A percentile compares a stretch with the other conserved stretches of the same genome.
phyloP scores from a whole-genome alignment of 2,113 vertebrate genomes.

The Syrmaticus mikado region DNA sequence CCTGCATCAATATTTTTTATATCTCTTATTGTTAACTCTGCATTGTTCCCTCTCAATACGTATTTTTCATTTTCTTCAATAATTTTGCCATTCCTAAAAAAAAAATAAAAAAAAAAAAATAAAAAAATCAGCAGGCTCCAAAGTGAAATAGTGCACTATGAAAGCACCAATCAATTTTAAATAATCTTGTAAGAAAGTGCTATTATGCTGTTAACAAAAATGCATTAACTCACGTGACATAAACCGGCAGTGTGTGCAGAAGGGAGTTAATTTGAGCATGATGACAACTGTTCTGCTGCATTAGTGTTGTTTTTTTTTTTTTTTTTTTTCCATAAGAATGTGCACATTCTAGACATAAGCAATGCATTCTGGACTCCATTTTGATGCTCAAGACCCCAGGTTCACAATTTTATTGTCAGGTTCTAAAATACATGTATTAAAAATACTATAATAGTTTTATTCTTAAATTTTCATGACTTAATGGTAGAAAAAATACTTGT shows the following conservation, averaged over 20 bases:
- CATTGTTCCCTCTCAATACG: constrained; percentile 81
- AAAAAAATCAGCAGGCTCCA: background rate
- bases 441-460: background rate
- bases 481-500: background rate
- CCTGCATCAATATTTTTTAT: constrained; percentile 89
- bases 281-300: background rate
- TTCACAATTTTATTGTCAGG: background rate
- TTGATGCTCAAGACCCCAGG: background rate
- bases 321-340: background rate
- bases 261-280: background rate
- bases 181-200: background rate
- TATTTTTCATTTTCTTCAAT: constrained; percentile 92
- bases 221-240: background rate
- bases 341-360: background rate
- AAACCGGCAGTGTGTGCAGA: background rate
- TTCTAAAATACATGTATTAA: background rate
- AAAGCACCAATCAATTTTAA: background rate
- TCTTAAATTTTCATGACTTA: background rate
- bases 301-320: background rate
- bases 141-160: background rate
- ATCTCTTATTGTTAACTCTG: constrained; percentile 88
- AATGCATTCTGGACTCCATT: background rate
- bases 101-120: background rate
- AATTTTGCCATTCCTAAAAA: constrained; percentile 85
- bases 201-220: background rate